Conservation (phyloP, 2,888 invertebrate genomes). For the Melanargia galathea region DNA sequence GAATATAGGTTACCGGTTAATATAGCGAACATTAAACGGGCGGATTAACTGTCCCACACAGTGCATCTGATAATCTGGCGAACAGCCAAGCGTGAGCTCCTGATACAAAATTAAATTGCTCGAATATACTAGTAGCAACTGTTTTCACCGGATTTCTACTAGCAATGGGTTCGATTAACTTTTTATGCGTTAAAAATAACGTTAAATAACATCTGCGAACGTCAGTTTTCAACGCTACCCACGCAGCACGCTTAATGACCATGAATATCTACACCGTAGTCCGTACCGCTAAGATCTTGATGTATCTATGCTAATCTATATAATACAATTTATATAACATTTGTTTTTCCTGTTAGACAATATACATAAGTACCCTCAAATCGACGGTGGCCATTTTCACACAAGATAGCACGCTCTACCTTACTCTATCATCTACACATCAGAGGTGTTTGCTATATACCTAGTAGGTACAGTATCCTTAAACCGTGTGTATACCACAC, state of each 20-base stretch:
- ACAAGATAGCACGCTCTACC: no score
- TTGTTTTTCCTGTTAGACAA: no score
- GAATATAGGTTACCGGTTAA: constrained; percentile 29
- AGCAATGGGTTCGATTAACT: constrained; percentile 20
- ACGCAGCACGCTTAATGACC: no score
- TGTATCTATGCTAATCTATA: no score
- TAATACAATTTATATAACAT: no score
- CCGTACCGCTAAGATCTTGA: background rate
- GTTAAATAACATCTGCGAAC: background rate
- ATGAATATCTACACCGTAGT: background rate
- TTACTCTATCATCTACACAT: no score
- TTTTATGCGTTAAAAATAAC: constrained; percentile 22
- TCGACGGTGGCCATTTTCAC: no score
- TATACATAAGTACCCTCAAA: no score
- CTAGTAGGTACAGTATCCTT: no score
- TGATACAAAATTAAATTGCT: constrained; percentile 38
- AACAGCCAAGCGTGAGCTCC: constrained; percentile 36
- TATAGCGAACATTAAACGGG: constrained; percentile 26
- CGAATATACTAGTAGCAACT: constrained; percentile 24
- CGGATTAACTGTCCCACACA: constrained; percentile 26
- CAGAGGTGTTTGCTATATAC: no score
- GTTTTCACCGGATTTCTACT: constrained; percentile 20
- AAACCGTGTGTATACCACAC: no score
- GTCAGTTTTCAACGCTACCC: background rate
- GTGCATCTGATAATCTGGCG: constrained; percentile 37